These are phyloP conservation scores for Drosophila subpulchrella DNA, from an alignment of 1,140 invertebrate genomes.

Conservation along the genomic window DNA sequence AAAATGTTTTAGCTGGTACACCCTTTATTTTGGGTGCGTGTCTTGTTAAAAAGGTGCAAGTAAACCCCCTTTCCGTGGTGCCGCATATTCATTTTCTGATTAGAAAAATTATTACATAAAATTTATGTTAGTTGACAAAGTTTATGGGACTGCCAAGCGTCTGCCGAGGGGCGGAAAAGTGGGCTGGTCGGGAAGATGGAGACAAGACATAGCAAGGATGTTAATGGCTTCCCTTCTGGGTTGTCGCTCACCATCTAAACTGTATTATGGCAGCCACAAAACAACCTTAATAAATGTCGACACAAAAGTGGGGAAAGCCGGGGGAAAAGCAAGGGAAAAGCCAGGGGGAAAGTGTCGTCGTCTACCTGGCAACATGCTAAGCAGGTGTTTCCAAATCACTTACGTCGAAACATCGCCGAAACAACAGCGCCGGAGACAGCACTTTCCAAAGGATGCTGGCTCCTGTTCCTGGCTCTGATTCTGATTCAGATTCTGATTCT, in stretches of 20 bases:
- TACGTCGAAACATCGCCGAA: constrained; percentile 68
- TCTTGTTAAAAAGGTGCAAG: neutral
- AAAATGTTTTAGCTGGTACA: too few species aligned
- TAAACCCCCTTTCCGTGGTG: neutral
- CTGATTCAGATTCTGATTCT: constrained; percentile 2
- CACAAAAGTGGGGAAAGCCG: constrained; percentile 49
- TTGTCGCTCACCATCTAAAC: constrained; percentile 63
- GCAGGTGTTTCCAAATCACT: constrained; percentile 81
- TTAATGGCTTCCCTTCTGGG: constrained; percentile 77
- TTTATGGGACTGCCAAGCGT: constrained; percentile 34
- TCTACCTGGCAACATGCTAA: constrained; percentile 74
- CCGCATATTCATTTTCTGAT: constrained; percentile 71
- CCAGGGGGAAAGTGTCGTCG: constrained; percentile 24
- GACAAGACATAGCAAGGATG: constrained; percentile 62
- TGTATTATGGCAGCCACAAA: constrained; percentile 73
- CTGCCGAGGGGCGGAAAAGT: neutral
- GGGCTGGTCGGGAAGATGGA: constrained; percentile 21
- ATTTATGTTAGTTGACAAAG: constrained; percentile 78
- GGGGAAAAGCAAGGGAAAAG: neutral
- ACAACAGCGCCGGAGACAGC: constrained; percentile 30
- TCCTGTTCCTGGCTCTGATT: constrained; percentile 14
- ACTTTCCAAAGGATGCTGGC: constrained; percentile 35
- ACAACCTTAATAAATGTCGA: constrained; percentile 77
- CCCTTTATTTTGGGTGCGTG: too few species aligned
- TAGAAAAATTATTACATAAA: constrained; percentile 81